These are phyloP conservation scores for Sericinus montela DNA, from an alignment of 2,888 invertebrate genomes.

Conservation along the genomic window DNA sequence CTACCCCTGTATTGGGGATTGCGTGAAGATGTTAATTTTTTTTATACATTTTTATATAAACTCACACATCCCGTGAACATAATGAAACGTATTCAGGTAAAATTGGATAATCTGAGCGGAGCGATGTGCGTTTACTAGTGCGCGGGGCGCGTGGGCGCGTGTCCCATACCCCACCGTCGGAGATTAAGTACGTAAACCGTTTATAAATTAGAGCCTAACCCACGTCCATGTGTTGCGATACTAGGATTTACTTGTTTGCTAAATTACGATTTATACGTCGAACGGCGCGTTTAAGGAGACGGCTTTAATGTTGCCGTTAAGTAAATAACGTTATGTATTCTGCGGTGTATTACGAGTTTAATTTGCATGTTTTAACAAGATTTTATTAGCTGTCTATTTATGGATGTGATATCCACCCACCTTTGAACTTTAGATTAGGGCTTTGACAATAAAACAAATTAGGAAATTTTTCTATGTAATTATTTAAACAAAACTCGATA, in stretches of 20 bases:
- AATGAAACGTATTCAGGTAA: neutral
- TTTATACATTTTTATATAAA: no score
- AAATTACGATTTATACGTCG: constrained; percentile 28
- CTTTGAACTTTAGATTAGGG: no score
- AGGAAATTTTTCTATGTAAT: no score
- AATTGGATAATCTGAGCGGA: constrained; percentile 11
- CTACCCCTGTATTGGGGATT: no score
- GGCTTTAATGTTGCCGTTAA: constrained; percentile 11
- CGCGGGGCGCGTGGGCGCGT: constrained; percentile 33
- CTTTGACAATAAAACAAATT: no score
- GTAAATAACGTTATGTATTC: constrained; percentile 1
- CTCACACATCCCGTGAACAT: no score
- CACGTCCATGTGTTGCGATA: constrained; percentile 37
- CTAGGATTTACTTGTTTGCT: constrained; percentile 37
- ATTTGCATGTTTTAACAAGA: neutral
- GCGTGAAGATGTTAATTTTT: no score
- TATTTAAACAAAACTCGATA: no score
- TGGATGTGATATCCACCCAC: no score
- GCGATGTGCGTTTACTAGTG: constrained; percentile 12
- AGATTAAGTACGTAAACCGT: constrained; percentile 47
- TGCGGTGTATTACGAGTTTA: neutral
- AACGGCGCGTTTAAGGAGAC: constrained; percentile 19
- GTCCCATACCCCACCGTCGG: constrained; percentile 34
- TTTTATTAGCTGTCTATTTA: no score
- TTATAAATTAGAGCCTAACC: constrained; percentile 42